Percentiles rank a stretch among this genome's conserved stretches.
Evolutionary conservation across 2,888 invertebrate genomes (phyloP).

Genomic region (Calameuta idolon): DNA sequence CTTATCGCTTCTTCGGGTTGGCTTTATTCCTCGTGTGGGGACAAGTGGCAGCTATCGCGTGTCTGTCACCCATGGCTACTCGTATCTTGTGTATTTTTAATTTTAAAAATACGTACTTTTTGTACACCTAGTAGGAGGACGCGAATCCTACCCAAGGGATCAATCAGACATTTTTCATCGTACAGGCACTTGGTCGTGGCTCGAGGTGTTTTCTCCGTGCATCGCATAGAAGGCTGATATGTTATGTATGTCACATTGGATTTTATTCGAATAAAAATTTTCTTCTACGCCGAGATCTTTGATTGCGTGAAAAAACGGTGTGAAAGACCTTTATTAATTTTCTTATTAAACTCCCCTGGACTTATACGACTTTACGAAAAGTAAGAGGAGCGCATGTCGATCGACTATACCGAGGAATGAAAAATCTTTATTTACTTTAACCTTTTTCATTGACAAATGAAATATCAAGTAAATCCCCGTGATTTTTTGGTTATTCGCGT

Average conservation of each 20-base stretch:
- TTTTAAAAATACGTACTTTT: background rate
- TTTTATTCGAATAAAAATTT: slow-evolving; percentile 49
- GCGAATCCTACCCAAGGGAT: slow-evolving; percentile 48
- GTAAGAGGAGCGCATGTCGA: background rate
- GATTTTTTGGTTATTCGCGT: background rate
- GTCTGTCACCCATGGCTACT: background rate
- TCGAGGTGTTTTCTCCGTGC: background rate
- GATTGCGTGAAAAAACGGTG: background rate
- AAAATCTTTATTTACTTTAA: background rate
- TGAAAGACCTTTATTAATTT: background rate
- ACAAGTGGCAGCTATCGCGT: background rate
- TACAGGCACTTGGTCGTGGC: slow-evolving; percentile 36
- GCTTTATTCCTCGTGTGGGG: background rate
- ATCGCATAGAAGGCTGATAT: background rate
- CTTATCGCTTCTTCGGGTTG: background rate
- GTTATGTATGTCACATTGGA: slow-evolving; percentile 49
- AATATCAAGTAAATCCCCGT: background rate
- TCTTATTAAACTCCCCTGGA: background rate
- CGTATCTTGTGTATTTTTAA: background rate
- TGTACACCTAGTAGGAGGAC: background rate
- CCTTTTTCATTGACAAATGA: background rate
- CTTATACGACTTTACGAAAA: background rate
- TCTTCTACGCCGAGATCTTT: slow-evolving; percentile 18
- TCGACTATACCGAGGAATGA: background rate
- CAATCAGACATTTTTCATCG: slow-evolving; percentile 54